phyloP scores from a whole-genome alignment of 2,797 vertebrate genomes.

The Brachyalestes nurse region DNA sequence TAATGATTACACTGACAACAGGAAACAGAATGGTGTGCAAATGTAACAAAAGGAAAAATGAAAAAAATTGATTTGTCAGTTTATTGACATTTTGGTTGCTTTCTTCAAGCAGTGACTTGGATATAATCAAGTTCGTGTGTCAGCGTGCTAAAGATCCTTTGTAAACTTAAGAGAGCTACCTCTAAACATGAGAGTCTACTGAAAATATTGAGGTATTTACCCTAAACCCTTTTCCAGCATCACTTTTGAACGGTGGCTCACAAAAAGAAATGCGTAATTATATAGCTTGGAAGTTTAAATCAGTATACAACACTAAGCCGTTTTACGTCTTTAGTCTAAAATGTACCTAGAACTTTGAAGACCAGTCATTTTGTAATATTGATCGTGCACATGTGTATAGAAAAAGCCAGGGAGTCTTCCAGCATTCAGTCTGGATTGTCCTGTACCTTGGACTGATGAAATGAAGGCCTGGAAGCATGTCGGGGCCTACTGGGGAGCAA shows the following conservation, averaged over 20 bases:
- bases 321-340: neutral
- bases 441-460: neutral
- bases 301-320: neutral
- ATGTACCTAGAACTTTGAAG: no score
- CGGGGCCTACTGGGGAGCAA: no score
- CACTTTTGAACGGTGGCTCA: slow-evolving; percentile 3
- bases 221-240: slow-evolving; percentile 7
- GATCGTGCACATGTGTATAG: neutral
- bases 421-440: slow-evolving; percentile 10
- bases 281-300: neutral
- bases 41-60: neutral
- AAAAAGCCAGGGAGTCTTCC: neutral
- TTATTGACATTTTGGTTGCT: neutral
- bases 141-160: neutral
- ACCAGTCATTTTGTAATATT: neutral
- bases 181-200: slow-evolving; percentile 8
- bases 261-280: neutral
- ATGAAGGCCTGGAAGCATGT: neutral
- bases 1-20: slow-evolving; percentile 18
- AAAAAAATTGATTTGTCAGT: neutral
- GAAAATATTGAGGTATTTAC: slow-evolving; percentile 46
- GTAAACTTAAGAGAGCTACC: neutral
- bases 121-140: slow-evolving; percentile 1
- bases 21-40: neutral
- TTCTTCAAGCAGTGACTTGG: neutral